A percentile compares a stretch with the other conserved stretches of the same genome.
These are phyloP conservation scores for Cetonia aurata DNA, from an alignment of 2,888 invertebrate species.

Conservation along the genomic window DNA sequence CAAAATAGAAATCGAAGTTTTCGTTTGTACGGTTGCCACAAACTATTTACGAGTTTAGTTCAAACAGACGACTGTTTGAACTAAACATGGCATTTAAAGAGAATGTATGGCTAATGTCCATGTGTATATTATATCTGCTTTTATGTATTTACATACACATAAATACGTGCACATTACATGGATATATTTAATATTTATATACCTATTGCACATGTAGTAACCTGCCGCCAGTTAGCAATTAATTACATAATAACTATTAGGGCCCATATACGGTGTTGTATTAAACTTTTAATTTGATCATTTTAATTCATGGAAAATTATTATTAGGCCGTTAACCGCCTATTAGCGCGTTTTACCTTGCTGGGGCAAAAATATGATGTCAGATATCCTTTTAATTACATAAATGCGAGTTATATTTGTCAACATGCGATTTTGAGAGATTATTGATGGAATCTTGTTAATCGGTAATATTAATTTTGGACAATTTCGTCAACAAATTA, in stretches of 20 bases:
- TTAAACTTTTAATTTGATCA: constrained; percentile 28
- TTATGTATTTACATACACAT: background rate
- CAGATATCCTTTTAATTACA: constrained; percentile 8
- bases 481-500: background rate
- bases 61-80: constrained; percentile 9
- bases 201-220: too few species aligned
- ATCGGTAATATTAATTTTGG: background rate
- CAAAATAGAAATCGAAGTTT: constrained; percentile 50
- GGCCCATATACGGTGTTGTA: constrained; percentile 39
- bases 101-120: constrained; percentile 2
- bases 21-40: constrained; percentile 25
- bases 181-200: background rate
- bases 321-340: constrained; percentile 9
- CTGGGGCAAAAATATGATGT: constrained; percentile 23
- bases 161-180: background rate
- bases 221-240: constrained; percentile 16
- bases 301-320: constrained; percentile 29
- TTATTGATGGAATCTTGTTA: background rate
- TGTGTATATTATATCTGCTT: background rate
- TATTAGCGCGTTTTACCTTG: constrained; percentile 9
- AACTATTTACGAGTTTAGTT: constrained; percentile 30
- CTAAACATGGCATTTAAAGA: background rate
- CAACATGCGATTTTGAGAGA: background rate
- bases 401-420: constrained; percentile 13
- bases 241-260: constrained; percentile 38